These are phyloP conservation scores for Alauda arvensis DNA, from an alignment of 2,797 vertebrate genomes.

Conservation along the genomic window DNA sequence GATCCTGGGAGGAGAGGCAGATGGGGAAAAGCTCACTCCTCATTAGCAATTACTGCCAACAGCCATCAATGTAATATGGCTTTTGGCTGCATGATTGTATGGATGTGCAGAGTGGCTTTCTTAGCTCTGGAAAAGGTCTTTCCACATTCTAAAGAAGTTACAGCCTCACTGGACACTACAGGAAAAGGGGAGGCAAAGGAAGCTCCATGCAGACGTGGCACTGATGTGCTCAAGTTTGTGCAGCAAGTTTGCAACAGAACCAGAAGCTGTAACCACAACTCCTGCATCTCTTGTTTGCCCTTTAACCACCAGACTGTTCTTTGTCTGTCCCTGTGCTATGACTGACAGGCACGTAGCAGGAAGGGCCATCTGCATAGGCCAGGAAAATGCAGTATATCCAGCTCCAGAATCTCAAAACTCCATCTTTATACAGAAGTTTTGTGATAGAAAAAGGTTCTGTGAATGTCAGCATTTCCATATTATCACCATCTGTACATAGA, in stretches of 20 bases:
- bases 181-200: neutral
- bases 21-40: neutral
- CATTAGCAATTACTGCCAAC: neutral
- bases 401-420: neutral
- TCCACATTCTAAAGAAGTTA: neutral
- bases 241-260: neutral
- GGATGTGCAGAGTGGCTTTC: neutral
- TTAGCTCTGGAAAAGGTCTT: neutral
- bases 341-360: neutral
- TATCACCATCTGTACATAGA: conserved; percentile 23
- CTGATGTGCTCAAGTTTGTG: neutral
- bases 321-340: neutral
- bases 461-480: conserved; percentile 49
- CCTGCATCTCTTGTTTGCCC: neutral
- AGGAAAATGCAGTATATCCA: neutral
- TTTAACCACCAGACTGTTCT: neutral
- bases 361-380: neutral
- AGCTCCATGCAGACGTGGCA: rapidly evolving
- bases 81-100: neutral
- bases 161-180: neutral
- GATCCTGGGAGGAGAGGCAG: neutral
- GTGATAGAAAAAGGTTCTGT: conserved; percentile 30
- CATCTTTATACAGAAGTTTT: conserved; percentile 20
- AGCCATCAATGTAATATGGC: neutral
- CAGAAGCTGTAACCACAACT: neutral